A percentile compares a stretch with the other conserved stretches of the same genome.
phyloP scores from a whole-genome alignment of 2,113 vertebrate species.

The Acanthisitta chloris region DNA sequence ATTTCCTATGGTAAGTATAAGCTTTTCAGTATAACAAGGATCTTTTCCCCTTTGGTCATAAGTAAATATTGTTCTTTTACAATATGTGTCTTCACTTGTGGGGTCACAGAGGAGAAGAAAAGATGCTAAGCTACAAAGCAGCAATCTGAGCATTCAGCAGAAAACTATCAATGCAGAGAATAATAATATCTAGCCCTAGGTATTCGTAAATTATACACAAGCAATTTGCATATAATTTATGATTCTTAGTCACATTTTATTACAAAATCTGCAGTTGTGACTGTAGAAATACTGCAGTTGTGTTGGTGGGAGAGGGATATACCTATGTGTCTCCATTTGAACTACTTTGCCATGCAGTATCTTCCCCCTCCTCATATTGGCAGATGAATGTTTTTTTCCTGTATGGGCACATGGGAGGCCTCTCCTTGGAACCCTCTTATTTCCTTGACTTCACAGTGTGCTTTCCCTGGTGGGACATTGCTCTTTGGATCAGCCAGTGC shows the following conservation, averaged over 20 bases:
- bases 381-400: neutral
- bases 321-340: neutral
- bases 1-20: neutral
- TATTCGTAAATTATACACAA: conserved; percentile 54
- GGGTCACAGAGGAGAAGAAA: conserved; percentile 10
- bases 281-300: neutral
- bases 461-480: neutral
- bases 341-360: neutral
- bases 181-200: conserved; percentile 58
- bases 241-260: conserved; percentile 10
- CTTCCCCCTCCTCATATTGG: neutral
- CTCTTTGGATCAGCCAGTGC: neutral
- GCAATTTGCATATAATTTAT: conserved; percentile 53
- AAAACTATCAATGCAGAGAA: conserved; percentile 40
- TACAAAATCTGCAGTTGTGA: neutral
- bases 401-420: neutral
- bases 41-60: neutral
- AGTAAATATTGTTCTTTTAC: conserved; percentile 22
- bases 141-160: neutral
- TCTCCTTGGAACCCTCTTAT: neutral
- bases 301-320: neutral
- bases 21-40: neutral
- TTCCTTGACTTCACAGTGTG: neutral
- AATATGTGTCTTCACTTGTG: neutral
- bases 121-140: neutral